Evolutionary conservation across 2,888 invertebrate species (phyloP).

Genomic region (Trachelus iudaicus): DNA sequence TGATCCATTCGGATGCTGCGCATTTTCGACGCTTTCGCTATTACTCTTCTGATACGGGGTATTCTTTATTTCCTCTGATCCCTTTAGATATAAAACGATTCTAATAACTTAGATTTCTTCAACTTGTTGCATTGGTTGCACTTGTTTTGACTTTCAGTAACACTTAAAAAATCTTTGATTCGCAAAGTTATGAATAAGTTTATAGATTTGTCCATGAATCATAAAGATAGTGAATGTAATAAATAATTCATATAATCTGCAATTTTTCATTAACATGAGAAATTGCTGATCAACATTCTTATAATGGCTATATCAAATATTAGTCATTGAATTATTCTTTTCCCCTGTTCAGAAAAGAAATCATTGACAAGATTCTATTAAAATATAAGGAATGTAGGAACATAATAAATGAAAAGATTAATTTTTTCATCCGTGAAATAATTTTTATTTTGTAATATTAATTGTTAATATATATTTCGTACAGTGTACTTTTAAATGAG

Average conservation of each 20-base stretch:
- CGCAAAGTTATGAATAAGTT: no score
- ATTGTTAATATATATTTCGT: neutral
- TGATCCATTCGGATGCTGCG: constrained; percentile 58
- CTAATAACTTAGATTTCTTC: neutral
- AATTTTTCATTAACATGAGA: neutral
- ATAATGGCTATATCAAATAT: neutral
- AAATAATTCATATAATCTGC: neutral
- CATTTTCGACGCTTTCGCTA: constrained; percentile 19
- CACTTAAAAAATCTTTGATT: neutral
- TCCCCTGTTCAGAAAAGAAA: neutral
- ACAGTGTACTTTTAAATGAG: neutral
- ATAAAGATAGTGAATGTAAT: no score
- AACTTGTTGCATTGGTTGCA: neutral
- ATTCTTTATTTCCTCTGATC: neutral
- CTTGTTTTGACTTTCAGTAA: neutral
- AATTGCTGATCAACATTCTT: neutral
- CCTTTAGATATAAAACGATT: neutral
- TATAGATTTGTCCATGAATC: no score
- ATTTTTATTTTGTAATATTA: neutral
- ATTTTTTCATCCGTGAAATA: neutral
- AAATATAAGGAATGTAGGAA: neutral
- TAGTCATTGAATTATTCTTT: neutral
- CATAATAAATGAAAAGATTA: neutral
- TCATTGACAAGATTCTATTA: neutral
- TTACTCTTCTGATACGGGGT: neutral